Conservation (phyloP, 2,797 vertebrate genomes). For the Setipinna tenuifilis region DNA sequence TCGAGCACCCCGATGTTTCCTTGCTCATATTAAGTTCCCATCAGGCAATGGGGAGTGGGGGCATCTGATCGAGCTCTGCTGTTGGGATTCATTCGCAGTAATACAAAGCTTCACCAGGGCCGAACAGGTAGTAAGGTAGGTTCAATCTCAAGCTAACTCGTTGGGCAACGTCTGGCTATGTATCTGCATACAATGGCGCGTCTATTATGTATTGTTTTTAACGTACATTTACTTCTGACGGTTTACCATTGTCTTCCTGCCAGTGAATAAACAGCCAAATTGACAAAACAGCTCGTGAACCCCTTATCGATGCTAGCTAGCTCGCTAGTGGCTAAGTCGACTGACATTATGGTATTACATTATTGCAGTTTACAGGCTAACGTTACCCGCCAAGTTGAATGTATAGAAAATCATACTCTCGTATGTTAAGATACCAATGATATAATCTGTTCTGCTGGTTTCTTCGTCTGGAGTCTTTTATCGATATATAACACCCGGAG, state of each 20-base stretch:
- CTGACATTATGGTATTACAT: not conserved
- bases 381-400: not conserved
- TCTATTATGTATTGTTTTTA: not conserved
- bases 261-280: not conserved
- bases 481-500: no score
- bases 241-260: not conserved
- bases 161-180: not conserved
- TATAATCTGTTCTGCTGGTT: not conserved
- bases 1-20: no score
- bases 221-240: not conserved
- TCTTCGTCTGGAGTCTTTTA: not conserved
- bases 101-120: constrained; percentile 11
- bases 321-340: not conserved
- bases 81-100: not conserved
- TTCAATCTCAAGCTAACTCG: not conserved
- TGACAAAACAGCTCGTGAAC: not conserved
- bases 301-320: constrained; percentile 5
- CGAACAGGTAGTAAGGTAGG: constrained; percentile 10
- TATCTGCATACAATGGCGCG: not conserved
- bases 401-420: not conserved
- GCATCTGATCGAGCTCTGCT: not conserved
- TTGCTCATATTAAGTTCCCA: not conserved
- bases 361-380: not conserved
- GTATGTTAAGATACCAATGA: not conserved
- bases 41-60: not conserved